Evolutionary conservation across 2,888 invertebrate species (phyloP).

Genomic region (Sesamia inferens): DNA sequence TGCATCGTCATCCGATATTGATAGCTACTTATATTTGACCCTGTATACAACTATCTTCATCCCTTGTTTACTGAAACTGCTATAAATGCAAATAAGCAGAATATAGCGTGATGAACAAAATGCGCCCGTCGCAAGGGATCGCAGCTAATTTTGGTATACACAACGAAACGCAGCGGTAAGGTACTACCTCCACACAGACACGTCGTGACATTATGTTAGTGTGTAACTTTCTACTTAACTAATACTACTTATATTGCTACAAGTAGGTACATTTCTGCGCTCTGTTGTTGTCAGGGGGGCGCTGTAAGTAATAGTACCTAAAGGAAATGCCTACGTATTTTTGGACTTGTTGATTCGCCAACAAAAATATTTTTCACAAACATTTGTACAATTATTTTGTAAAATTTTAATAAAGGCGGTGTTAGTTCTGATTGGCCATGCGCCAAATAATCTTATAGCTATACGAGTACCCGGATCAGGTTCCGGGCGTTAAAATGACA

Average conservation of each 20-base stretch:
- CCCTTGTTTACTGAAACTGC: not conserved
- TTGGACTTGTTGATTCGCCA: not conserved
- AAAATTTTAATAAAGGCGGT: not conserved
- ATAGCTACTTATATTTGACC: not conserved
- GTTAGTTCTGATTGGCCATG: not conserved
- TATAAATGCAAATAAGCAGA: constrained; percentile 15
- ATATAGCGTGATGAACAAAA: constrained; percentile 9
- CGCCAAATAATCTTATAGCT: not conserved
- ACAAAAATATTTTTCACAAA: not conserved
- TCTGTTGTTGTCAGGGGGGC: not conserved
- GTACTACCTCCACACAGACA: not conserved
- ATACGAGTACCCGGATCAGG: not conserved
- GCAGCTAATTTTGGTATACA: constrained; percentile 7
- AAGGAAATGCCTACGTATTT: not conserved
- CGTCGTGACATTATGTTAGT: not conserved
- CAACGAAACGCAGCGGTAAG: constrained; percentile 1
- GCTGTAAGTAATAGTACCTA: not conserved
- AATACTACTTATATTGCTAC: not conserved
- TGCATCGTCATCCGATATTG: not conserved
- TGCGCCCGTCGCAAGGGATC: constrained; percentile 10
- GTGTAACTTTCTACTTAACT: not conserved
- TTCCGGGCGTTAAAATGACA: not conserved
- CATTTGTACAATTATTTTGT: not conserved
- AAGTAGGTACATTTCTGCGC: not conserved
- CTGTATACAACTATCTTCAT: not conserved